phyloP scores from a whole-genome alignment of 1,140 invertebrate genomes.

The Temnothorax longispinosus region DNA sequence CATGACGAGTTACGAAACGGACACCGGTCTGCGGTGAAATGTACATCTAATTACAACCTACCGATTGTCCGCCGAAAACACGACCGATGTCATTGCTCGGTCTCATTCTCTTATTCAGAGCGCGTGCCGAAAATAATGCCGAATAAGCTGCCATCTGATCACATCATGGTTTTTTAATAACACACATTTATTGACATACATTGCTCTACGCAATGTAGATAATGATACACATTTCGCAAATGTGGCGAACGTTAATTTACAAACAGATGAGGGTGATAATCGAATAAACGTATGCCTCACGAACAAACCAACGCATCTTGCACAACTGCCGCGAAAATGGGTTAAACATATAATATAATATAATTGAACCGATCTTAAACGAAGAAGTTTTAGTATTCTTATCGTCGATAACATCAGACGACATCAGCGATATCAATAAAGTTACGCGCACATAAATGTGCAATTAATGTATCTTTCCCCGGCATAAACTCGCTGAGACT shows the following conservation, averaged over 20 bases:
- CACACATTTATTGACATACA: not conserved
- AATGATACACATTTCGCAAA: not conserved
- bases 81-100: constrained; percentile 5
- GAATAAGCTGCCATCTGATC: constrained; percentile 64
- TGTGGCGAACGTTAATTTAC: not conserved
- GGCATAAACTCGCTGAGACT: not conserved
- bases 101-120: constrained; percentile 56
- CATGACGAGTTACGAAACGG: constrained; percentile 34
- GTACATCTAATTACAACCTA: constrained; percentile 47
- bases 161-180: not conserved
- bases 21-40: constrained; percentile 18
- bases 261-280: not conserved
- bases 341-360: constrained; percentile 58
- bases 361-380: constrained; percentile 62
- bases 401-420: not conserved
- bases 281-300: not conserved
- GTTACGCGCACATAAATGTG: not conserved
- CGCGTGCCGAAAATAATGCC: constrained; percentile 31
- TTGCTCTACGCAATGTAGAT: not conserved
- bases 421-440: not conserved
- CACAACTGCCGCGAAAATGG: constrained; percentile 55
- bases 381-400: constrained; percentile 50
- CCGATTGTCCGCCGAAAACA: constrained; percentile 20
- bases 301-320: constrained; percentile 40
- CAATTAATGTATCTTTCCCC: not conserved